A percentile compares a stretch with the other conserved stretches of the same genome.
Evolutionary conservation across 2,113 vertebrate species (phyloP).

Genomic region (Geococcyx californianus): DNA sequence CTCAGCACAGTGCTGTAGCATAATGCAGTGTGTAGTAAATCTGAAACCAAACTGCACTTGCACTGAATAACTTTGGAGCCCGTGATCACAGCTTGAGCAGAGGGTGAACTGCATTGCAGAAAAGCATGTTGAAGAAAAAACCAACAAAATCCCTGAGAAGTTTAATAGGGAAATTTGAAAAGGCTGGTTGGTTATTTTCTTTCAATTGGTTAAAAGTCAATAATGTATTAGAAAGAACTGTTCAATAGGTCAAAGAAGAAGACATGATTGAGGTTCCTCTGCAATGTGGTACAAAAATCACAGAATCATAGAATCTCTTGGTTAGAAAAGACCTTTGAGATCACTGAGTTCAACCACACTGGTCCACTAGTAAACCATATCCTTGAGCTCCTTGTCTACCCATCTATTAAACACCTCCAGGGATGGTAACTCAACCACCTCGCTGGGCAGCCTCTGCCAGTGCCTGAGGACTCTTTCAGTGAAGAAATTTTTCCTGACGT

Average conservation of each 20-base stretch:
- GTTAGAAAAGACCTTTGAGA: too few species aligned
- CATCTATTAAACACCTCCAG: too few species aligned
- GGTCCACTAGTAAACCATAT: too few species aligned
- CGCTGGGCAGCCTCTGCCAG: too few species aligned
- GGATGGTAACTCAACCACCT: too few species aligned
- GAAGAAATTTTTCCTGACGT: too few species aligned
- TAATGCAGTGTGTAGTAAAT: not conserved
- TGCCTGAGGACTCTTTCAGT: too few species aligned
- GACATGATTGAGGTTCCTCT: not conserved
- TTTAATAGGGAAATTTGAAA: not conserved
- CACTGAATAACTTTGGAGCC: not conserved
- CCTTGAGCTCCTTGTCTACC: too few species aligned
- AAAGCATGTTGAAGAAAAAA: not conserved
- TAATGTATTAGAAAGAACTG: not conserved
- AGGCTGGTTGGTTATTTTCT: not conserved
- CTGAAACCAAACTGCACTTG: not conserved
- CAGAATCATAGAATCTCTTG: too few species aligned
- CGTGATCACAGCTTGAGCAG: not conserved
- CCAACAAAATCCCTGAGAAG: not conserved
- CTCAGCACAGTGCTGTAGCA: fast-evolving
- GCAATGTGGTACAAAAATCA: not conserved
- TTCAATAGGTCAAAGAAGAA: conserved; percentile 2
- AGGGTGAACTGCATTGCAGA: not conserved
- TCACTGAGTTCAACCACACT: too few species aligned
- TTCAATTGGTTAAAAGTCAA: not conserved